Evolutionary conservation across 2,797 vertebrate genomes (phyloP).

Genomic region (Myripristis murdjan): DNA sequence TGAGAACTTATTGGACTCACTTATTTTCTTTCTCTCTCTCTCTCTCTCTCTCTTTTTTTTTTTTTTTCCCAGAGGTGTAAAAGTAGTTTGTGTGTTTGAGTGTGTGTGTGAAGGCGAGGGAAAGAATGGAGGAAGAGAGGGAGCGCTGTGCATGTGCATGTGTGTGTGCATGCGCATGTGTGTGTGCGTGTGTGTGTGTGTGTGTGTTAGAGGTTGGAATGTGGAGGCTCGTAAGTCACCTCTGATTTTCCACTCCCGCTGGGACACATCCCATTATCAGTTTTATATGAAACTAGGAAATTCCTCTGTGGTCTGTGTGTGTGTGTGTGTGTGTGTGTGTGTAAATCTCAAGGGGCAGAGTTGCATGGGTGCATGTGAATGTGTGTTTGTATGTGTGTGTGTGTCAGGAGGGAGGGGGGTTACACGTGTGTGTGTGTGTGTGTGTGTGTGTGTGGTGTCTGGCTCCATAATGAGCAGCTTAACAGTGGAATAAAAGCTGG

Average conservation of each 20-base stretch:
- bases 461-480: constrained; percentile 56
- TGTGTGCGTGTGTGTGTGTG: constrained; percentile 51
- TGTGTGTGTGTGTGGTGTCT: constrained; percentile 20
- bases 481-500: constrained; percentile 49
- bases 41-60: constrained; percentile 10
- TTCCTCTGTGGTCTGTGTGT: constrained; percentile 78
- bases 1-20: constrained; percentile 54
- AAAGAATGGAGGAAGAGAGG: too few relatives aligned
- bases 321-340: constrained; percentile 43
- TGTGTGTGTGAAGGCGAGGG: constrained; percentile 5
- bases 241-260: constrained; percentile 87
- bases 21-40: constrained; percentile 37
- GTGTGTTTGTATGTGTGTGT: constrained; percentile 17
- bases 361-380: constrained; percentile 15
- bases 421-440: neutral
- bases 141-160: constrained; percentile 17
- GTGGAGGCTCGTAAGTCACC: constrained; percentile 80
- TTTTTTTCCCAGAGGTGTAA: constrained; percentile 44
- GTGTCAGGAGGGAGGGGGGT: constrained; percentile 3
- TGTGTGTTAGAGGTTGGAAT: too few relatives aligned
- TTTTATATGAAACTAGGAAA: constrained; percentile 88
- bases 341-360: constrained; percentile 24
- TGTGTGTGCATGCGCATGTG: constrained; percentile 19
- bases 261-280: constrained; percentile 88
- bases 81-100: constrained; percentile 23